Percentiles rank a stretch among this genome's conserved stretches.
phyloP scores from a whole-genome alignment of 2,797 vertebrate species.

The Rallus crepitans region DNA sequence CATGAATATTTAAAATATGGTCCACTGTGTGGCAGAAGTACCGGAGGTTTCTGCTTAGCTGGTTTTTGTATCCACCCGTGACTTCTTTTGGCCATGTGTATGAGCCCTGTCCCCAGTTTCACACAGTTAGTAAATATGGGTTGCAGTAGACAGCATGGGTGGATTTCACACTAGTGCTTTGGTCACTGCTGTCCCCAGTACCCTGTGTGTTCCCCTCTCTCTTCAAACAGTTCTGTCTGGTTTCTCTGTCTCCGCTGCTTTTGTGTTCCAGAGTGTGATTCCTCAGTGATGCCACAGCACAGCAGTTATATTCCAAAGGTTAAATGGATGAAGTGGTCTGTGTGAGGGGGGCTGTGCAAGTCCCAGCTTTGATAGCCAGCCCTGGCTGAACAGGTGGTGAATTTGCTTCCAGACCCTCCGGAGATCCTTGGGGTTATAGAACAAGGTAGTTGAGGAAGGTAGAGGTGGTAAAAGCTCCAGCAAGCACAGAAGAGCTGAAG shows the following conservation, averaged over 20 bases:
- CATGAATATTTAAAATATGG: constrained; percentile 26
- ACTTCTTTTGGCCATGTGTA: background rate
- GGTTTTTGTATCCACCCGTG: background rate
- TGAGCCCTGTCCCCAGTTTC: background rate
- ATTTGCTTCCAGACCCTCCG: background rate
- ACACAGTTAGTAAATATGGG: background rate
- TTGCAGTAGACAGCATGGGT: background rate
- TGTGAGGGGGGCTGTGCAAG: background rate
- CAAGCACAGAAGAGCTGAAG: background rate
- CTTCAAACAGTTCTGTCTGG: background rate
- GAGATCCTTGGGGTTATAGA: background rate
- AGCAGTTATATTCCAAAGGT: background rate
- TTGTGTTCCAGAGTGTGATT: background rate
- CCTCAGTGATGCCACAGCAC: background rate
- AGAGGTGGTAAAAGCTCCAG: background rate
- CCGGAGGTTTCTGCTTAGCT: background rate
- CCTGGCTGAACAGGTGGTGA: background rate
- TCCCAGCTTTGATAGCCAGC: background rate
- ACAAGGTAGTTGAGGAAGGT: background rate
- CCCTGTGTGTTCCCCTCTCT: background rate
- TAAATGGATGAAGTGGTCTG: background rate
- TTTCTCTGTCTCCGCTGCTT: background rate
- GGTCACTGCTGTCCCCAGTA: background rate
- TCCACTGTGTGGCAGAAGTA: background rate
- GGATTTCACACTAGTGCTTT: background rate